These are phyloP conservation scores for Chironomus striatipennis DNA, from an alignment of 1,140 invertebrate genomes.

Conservation along the genomic window DNA sequence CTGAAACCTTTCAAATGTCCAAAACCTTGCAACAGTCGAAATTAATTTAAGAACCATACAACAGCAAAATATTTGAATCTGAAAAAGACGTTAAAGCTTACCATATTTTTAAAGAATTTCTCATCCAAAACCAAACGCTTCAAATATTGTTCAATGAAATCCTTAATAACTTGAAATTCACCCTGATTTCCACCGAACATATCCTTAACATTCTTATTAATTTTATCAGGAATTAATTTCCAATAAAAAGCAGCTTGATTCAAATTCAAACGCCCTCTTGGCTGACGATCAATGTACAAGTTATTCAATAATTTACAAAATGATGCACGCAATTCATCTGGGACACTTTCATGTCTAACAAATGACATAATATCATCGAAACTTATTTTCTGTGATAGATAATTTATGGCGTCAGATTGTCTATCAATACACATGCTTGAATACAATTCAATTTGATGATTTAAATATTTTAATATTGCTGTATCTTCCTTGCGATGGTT, in stretches of 20 bases:
- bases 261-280: not conserved
- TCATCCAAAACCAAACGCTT: not conserved
- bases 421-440: conserved; percentile 99
- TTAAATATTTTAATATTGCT: conserved; percentile 78
- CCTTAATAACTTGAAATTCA: not conserved
- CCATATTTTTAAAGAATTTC: no score
- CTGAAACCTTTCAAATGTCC: no score
- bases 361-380: conserved; percentile 89
- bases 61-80: no score
- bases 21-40: no score
- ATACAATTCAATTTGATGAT: conserved; percentile 96
- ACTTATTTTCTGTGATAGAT: conserved; percentile 81
- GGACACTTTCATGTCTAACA: conserved; percentile 90
- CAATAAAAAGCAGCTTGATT: not conserved
- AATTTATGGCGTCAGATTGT: conserved; percentile 94
- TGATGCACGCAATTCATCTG: conserved; percentile 90
- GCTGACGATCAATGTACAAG: conserved; percentile 92
- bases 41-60: no score
- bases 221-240: no score
- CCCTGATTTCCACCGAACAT: no score
- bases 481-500: conserved; percentile 52
- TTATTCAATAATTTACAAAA: conserved; percentile 98
- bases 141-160: not conserved
- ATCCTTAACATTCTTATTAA: no score
- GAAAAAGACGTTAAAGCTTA: no score